Evolutionary conservation across 2,797 vertebrate genomes (phyloP).

Genomic region (Hirundo rustica): DNA sequence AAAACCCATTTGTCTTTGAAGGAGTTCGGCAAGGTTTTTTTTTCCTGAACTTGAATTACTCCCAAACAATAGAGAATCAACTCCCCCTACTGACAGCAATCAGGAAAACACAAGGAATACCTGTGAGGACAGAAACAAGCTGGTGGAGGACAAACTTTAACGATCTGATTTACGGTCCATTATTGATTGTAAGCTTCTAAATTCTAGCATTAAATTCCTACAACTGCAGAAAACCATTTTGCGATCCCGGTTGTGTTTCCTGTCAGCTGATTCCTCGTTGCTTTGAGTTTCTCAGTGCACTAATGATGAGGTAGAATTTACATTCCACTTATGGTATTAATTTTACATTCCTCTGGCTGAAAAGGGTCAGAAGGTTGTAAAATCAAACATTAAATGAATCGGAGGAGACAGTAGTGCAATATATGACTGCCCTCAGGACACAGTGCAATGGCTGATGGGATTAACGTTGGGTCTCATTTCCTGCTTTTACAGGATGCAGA

Average conservation of each 20-base stretch:
- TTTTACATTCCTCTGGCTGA: slow-evolving; percentile 82
- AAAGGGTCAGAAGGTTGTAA: slow-evolving; percentile 84
- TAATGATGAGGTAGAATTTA: slow-evolving; percentile 84
- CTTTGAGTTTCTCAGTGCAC: slow-evolving; percentile 81
- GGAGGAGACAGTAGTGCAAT: slow-evolving; percentile 83
- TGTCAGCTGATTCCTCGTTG: slow-evolving; percentile 77
- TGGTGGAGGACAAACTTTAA: slow-evolving; percentile 74
- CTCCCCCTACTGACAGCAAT: slow-evolving; percentile 93
- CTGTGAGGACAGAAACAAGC: slow-evolving; percentile 66
- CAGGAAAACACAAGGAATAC: slow-evolving; percentile 79
- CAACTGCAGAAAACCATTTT: slow-evolving; percentile 75
- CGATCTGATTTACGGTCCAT: slow-evolving; percentile 76
- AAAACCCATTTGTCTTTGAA: background rate
- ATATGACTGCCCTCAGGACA: slow-evolving; percentile 83
- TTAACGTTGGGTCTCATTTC: slow-evolving; percentile 81
- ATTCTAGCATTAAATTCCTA: slow-evolving; percentile 78
- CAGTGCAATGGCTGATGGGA: slow-evolving; percentile 80
- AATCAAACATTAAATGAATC: slow-evolving; percentile 85
- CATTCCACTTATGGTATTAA: slow-evolving; percentile 85
- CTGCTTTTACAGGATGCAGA: slow-evolving; percentile 88
- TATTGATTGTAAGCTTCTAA: slow-evolving; percentile 80
- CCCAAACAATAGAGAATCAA: slow-evolving; percentile 90
- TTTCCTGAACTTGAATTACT: background rate
- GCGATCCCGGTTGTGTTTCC: slow-evolving; percentile 76
- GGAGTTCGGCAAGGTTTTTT: background rate